phyloP scores from a whole-genome alignment of 2,113 vertebrate genomes.

The Pygoscelis antarcticus region DNA sequence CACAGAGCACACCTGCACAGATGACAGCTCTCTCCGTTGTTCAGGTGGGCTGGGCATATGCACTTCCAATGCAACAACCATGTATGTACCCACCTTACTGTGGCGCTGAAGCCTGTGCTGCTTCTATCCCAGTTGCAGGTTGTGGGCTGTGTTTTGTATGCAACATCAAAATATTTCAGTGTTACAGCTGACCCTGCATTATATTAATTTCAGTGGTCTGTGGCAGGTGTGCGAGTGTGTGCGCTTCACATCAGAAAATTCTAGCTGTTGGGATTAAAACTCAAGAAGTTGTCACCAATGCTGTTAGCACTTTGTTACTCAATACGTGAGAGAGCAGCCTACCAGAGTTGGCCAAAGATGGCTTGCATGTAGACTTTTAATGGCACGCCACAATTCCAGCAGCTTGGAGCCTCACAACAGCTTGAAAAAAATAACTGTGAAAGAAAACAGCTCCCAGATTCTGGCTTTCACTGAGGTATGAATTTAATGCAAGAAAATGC shows the following conservation, averaged over 20 bases:
- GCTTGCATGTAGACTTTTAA: background rate
- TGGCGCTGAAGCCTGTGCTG: background rate
- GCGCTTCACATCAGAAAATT: background rate
- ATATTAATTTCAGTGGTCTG: background rate
- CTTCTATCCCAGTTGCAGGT: background rate
- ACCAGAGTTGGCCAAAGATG: background rate
- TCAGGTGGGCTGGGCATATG: rapidly evolving
- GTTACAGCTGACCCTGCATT: background rate
- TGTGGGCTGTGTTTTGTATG: background rate
- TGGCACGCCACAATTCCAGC: background rate
- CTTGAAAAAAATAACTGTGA: background rate
- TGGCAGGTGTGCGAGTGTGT: background rate
- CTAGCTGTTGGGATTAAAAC: background rate
- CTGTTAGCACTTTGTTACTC: background rate
- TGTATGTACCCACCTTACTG: no score
- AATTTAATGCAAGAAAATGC: background rate
- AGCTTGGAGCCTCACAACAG: background rate
- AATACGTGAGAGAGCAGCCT: background rate
- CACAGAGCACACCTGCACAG: background rate
- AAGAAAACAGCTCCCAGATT: background rate
- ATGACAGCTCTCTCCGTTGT: background rate
- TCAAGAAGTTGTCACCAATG: background rate
- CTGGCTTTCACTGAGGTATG: background rate
- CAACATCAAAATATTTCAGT: background rate
- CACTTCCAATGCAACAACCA: background rate